Conservation (phyloP, 2,113 vertebrate genomes). For the Cinclus mexicanus region DNA sequence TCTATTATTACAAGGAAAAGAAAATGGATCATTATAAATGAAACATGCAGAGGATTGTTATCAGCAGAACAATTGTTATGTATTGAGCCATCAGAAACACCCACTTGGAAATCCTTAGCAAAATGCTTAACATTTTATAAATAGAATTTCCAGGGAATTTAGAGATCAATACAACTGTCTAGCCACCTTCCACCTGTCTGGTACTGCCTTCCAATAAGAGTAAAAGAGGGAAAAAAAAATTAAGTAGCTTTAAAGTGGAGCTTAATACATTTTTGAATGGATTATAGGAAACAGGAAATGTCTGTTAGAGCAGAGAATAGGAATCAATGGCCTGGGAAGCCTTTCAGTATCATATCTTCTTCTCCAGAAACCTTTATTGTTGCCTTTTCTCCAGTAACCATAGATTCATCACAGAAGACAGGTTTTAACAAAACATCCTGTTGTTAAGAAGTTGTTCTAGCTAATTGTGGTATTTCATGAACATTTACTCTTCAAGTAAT, state of each 20-base stretch:
- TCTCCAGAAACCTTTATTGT: not conserved
- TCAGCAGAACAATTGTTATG: slow-evolving; percentile 45
- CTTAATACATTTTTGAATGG: slow-evolving; percentile 47
- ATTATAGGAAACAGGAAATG: slow-evolving; percentile 20
- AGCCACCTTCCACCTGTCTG: slow-evolving; percentile 55
- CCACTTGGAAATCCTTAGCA: slow-evolving; percentile 47
- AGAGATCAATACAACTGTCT: slow-evolving; percentile 54
- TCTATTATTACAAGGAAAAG: slow-evolving; percentile 37
- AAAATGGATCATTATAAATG: slow-evolving; percentile 49
- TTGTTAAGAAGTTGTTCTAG: not conserved
- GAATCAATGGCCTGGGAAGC: not conserved
- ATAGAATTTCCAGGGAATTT: slow-evolving; percentile 60
- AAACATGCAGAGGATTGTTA: slow-evolving; percentile 26
- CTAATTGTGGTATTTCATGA: not conserved
- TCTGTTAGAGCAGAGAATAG: not conserved
- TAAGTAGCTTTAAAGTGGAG: slow-evolving; percentile 8
- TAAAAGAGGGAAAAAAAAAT: slow-evolving; percentile 29
- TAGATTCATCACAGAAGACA: not conserved
- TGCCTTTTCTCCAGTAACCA: not conserved
- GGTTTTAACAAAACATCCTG: not conserved
- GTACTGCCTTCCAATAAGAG: not conserved
- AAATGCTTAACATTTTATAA: slow-evolving; percentile 50
- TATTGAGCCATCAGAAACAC: slow-evolving; percentile 53
- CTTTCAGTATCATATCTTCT: not conserved
- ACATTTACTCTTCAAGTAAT: not conserved